phyloP scores from a whole-genome alignment of 2,888 invertebrate species.

The Limenitis camilla region DNA sequence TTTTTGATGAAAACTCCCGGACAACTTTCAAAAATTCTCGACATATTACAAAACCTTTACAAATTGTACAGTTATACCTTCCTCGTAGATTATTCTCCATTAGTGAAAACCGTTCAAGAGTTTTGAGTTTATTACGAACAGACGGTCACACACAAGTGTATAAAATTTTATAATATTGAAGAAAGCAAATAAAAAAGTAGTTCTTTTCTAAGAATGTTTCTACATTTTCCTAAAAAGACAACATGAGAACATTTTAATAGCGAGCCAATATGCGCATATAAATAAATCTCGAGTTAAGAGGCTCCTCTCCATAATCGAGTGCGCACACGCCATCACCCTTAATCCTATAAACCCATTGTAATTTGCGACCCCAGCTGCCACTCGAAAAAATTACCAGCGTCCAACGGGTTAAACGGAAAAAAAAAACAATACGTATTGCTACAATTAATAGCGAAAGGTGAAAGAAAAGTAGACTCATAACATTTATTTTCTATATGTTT shows the following conservation, averaged over 20 bases:
- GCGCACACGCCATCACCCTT: constrained; percentile 39
- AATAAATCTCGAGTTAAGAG: constrained; percentile 45
- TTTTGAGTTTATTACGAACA: too few species aligned
- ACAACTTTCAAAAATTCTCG: too few species aligned
- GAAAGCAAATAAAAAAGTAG: not conserved
- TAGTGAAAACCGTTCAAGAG: too few species aligned
- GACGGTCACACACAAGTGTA: too few species aligned
- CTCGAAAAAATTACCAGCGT: constrained; percentile 38
- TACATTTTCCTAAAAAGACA: not conserved
- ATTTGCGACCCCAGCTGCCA: constrained; percentile 51
- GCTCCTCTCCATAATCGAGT: constrained; percentile 65
- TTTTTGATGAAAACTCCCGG: too few species aligned
- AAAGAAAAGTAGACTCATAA: not conserved
- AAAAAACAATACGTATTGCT: not conserved
- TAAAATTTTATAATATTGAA: not conserved
- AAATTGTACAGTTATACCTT: too few species aligned
- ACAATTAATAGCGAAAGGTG: not conserved
- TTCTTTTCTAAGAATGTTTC: not conserved
- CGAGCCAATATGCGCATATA: constrained; percentile 60
- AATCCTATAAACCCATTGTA: constrained; percentile 59
- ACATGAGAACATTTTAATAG: constrained; percentile 38
- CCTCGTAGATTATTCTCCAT: too few species aligned
- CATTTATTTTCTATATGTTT: too few species aligned
- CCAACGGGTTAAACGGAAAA: constrained; percentile 25
- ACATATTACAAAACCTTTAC: too few species aligned